phyloP scores from a whole-genome alignment of 2,113 vertebrate species.

The Crotalus tigris region DNA sequence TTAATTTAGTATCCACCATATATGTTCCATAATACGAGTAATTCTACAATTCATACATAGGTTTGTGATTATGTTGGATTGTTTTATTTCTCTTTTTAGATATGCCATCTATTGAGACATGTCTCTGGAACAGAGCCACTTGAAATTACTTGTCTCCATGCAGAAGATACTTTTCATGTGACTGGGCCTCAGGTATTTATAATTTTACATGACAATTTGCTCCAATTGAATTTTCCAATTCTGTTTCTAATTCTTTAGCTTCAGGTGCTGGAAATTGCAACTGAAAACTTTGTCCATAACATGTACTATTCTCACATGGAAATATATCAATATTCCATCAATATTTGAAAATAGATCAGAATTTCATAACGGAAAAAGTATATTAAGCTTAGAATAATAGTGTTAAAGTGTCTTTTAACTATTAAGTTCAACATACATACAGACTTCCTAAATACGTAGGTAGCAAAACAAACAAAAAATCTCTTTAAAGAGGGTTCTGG shows the following conservation, averaged over 20 bases:
- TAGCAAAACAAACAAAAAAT: not conserved
- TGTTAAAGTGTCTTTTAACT: not conserved
- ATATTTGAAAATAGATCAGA: not conserved
- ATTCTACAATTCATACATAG: constrained; percentile 7
- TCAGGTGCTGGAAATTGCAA: not conserved
- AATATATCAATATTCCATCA: not conserved
- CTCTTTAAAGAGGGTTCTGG: not conserved
- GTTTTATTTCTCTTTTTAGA: constrained; percentile 65
- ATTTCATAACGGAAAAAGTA: not conserved
- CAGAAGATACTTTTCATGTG: constrained; percentile 95
- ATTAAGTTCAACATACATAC: not conserved
- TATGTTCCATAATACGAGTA: not conserved
- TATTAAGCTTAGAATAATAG: not conserved
- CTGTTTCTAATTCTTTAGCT: not conserved
- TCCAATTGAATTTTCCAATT: not conserved
- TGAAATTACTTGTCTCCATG: constrained; percentile 94
- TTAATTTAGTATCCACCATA: not conserved
- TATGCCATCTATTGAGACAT: constrained; percentile 88
- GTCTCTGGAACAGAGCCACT: constrained; percentile 94
- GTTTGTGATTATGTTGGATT: not conserved
- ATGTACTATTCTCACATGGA: not conserved
- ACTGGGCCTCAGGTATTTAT: constrained; percentile 93
- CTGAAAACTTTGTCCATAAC: not conserved
- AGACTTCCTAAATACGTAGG: not conserved
- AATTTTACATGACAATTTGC: not conserved